A percentile compares a stretch with the other conserved stretches of the same genome.
phyloP scores from a whole-genome alignment of 92 coral and sea anemone genomes.

The Palythoa grandiflora region DNA sequence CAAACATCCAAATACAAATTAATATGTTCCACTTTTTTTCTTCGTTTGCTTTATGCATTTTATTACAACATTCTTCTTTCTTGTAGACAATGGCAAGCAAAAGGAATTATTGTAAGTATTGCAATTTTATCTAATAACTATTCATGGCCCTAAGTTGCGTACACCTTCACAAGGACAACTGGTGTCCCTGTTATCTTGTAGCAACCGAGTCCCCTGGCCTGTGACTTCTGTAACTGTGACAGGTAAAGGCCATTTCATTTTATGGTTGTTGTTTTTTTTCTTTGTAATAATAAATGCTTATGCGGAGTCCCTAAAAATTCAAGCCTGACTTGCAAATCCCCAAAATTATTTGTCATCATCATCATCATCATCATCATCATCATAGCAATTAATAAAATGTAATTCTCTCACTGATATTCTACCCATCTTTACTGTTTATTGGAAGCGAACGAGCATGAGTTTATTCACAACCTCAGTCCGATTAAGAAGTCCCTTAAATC shows the following conservation, averaged over 20 bases:
- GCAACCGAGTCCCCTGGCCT: slow-evolving; percentile 44
- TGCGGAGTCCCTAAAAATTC: slow-evolving; percentile 28
- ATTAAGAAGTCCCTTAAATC: slow-evolving; percentile 25
- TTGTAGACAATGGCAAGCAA: slow-evolving; percentile 59
- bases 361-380: slow-evolving; percentile 38
- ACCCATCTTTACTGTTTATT: slow-evolving; percentile 41
- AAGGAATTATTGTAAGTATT: slow-evolving; percentile 56
- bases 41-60: slow-evolving; percentile 32
- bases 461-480: slow-evolving; percentile 52
- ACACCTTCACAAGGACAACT: slow-evolving; percentile 50
- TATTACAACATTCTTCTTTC: slow-evolving; percentile 37
- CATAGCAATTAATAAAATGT: slow-evolving; percentile 26
- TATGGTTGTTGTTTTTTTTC: background rate
- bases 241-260: slow-evolving; percentile 46
- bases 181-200: slow-evolving; percentile 55
- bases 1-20: slow-evolving; percentile 34
- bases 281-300: slow-evolving; percentile 46
- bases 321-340: slow-evolving; percentile 37
- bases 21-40: slow-evolving; percentile 37
- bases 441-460: slow-evolving; percentile 1
- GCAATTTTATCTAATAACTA: slow-evolving; percentile 42
- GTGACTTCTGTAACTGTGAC: slow-evolving; percentile 29
- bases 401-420: slow-evolving; percentile 54
- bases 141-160: slow-evolving; percentile 48
- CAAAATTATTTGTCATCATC: slow-evolving; percentile 27